Evolutionary conservation across 2,797 vertebrate genomes (phyloP).

Genomic region (Bradypus variegatus): DNA sequence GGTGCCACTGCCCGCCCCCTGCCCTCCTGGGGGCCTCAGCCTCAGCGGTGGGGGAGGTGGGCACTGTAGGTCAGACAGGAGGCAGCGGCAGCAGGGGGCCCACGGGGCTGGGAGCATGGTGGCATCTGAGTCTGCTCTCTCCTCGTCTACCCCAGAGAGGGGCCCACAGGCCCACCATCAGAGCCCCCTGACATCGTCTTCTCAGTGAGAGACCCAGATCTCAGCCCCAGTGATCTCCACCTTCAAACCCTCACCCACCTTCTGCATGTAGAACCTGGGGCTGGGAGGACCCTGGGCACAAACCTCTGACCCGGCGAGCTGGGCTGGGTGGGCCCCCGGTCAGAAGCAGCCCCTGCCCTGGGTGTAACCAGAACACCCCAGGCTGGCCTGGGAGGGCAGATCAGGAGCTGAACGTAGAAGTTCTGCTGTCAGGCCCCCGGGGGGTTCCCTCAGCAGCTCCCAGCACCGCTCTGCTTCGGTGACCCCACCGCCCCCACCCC

Average conservation of each 20-base stretch:
- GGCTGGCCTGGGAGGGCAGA: background rate
- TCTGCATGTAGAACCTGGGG: background rate
- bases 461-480: background rate
- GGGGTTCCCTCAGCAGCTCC: background rate
- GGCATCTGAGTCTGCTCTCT: background rate
- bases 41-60: fast-evolving
- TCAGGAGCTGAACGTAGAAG: background rate
- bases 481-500: background rate
- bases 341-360: background rate
- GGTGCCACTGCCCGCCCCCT: background rate
- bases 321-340: background rate
- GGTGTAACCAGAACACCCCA: background rate
- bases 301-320: background rate
- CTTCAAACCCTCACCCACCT: background rate
- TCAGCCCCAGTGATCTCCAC: background rate
- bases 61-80: background rate
- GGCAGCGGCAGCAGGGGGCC: background rate
- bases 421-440: no score
- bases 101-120: no score
- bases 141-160: background rate
- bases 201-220: background rate
- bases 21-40: background rate
- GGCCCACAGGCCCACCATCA: background rate
- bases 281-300: background rate
- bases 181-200: background rate